Percentiles rank a stretch among this genome's conserved stretches.
Evolutionary conservation across 2,113 vertebrate genomes (phyloP).

Genomic region (Falcunculus frontatus): DNA sequence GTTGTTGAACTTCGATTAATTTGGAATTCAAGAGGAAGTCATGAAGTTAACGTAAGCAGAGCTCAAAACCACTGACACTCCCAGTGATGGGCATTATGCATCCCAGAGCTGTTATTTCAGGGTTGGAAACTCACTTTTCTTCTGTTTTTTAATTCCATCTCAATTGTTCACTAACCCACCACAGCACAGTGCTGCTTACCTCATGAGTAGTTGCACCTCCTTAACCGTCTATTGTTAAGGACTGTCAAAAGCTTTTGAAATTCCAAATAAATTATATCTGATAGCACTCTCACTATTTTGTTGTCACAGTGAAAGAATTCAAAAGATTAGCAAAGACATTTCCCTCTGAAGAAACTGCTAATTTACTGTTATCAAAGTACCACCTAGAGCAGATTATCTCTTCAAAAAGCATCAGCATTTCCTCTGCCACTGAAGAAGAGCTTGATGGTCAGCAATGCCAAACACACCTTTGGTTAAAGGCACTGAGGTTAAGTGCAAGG

Average conservation of each 20-base stretch:
- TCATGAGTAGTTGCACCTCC: not conserved
- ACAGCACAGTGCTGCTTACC: not conserved
- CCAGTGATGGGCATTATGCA: not conserved
- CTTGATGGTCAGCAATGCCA: not conserved
- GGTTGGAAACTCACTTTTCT: not conserved
- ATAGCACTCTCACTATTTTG: not conserved
- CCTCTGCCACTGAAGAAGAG: not conserved
- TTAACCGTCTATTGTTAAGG: not conserved
- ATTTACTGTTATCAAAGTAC: conserved; percentile 2
- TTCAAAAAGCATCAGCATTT: not conserved
- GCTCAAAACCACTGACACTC: not conserved
- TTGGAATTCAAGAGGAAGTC: not conserved
- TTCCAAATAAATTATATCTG: not conserved
- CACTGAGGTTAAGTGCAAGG: not conserved
- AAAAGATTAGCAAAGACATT: not conserved
- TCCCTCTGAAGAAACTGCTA: conserved; percentile 3
- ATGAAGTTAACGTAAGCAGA: not conserved
- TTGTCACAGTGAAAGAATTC: conserved; percentile 14
- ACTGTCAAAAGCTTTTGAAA: conserved; percentile 26
- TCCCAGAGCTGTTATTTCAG: not conserved
- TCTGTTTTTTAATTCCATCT: not conserved
- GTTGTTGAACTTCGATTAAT: not conserved
- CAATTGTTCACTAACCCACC: not conserved
- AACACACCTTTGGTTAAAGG: not conserved
- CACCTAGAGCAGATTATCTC: not conserved